Evolutionary conservation across 2,797 vertebrate genomes (phyloP).

Genomic region (Betta splendens): DNA sequence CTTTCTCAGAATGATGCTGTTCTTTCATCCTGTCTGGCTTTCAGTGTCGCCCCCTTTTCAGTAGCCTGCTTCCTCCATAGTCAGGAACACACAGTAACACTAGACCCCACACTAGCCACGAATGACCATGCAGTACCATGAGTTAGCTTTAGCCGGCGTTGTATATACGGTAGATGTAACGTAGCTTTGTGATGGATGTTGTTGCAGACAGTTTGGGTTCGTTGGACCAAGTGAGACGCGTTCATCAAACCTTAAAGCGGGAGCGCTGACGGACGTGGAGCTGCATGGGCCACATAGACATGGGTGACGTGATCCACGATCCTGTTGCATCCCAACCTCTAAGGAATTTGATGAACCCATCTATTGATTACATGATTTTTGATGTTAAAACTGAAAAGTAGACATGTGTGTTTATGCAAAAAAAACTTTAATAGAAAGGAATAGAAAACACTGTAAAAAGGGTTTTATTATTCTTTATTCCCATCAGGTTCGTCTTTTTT

Average conservation of each 20-base stretch:
- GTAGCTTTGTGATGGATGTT: constrained; percentile 81
- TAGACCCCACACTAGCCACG: constrained; percentile 67
- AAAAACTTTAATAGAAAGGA: constrained; percentile 31
- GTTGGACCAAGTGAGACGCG: constrained; percentile 50
- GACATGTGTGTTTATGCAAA: constrained; percentile 31
- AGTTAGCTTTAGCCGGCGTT: constrained; percentile 75
- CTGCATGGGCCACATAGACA: constrained; percentile 66
- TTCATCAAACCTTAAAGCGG: constrained; percentile 45
- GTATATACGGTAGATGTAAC: constrained; percentile 78
- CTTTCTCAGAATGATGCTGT: constrained; percentile 68
- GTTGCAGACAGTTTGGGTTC: constrained; percentile 72
- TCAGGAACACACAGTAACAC: constrained; percentile 50
- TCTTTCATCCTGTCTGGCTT: constrained; percentile 71
- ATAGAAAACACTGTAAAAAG: constrained; percentile 27
- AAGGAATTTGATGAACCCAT: constrained; percentile 39
- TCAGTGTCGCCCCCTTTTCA: constrained; percentile 65
- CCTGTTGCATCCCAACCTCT: constrained; percentile 28
- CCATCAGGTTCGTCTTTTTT: constrained; percentile 28
- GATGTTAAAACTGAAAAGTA: constrained; percentile 41
- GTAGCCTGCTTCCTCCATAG: constrained; percentile 61
- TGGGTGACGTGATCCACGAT: constrained; percentile 68
- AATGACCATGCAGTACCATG: constrained; percentile 72
- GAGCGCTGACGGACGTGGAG: constrained; percentile 49
- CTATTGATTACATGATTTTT: constrained; percentile 55
- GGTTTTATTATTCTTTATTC: constrained; percentile 43